phyloP scores from a whole-genome alignment of 2,797 vertebrate species.

The Amblyraja radiata region DNA sequence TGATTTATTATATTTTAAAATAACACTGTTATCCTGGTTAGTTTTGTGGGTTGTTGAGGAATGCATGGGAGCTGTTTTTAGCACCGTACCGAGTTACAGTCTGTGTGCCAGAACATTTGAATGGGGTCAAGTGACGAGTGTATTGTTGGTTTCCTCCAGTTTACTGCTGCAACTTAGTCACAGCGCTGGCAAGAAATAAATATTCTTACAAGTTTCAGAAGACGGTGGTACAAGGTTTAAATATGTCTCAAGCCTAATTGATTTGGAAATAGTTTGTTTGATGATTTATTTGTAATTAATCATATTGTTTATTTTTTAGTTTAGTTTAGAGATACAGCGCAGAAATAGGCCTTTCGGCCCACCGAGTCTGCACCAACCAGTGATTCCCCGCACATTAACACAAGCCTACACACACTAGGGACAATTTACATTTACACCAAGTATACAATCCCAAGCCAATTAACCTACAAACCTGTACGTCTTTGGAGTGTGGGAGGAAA shows the following conservation, averaged over 20 bases:
- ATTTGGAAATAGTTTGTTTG: not conserved
- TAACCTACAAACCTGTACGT: too few species aligned
- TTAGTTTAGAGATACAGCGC: too few species aligned
- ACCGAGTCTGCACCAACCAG: too few species aligned
- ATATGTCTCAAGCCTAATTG: not conserved
- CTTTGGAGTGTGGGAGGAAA: too few species aligned
- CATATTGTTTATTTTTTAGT: not conserved
- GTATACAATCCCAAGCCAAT: too few species aligned
- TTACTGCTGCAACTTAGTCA: not conserved
- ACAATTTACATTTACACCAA: too few species aligned
- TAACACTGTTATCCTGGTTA: not conserved
- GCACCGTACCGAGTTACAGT: not conserved
- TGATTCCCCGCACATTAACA: too few species aligned
- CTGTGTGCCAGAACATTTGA: slow-evolving; percentile 17
- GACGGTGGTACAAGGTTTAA: not conserved
- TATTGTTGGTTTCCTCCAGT: not conserved
- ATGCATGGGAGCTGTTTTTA: not conserved
- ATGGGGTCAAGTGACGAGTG: slow-evolving; percentile 9
- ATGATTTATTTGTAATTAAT: not conserved
- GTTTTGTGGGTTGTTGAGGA: not conserved
- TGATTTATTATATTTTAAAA: not conserved
- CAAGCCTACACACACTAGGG: too few species aligned
- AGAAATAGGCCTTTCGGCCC: too few species aligned
- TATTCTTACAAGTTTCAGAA: not conserved
- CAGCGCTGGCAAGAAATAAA: not conserved